These are phyloP conservation scores for Hipposideros larvatus DNA, from an alignment of 2,797 vertebrate genomes.

Conservation along the genomic window DNA sequence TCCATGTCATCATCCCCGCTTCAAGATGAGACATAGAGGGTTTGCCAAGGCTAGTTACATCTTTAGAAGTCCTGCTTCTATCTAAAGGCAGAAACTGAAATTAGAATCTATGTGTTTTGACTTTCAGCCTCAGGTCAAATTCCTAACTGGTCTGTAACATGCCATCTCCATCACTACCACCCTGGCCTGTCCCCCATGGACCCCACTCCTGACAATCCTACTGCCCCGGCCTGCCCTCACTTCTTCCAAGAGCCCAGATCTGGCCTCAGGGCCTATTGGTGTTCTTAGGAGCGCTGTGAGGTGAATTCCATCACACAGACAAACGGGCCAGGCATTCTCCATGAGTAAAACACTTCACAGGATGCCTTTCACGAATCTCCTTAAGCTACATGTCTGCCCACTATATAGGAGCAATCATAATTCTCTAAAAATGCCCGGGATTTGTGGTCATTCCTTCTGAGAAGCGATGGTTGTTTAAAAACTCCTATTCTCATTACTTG, in stretches of 20 bases:
- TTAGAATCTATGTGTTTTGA: not conserved
- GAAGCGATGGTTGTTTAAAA: conserved; percentile 19
- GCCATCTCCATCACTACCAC: rapidly evolving
- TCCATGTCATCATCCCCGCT: not conserved
- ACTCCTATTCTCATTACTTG: not conserved
- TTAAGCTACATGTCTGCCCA: not conserved
- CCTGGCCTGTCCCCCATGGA: too few relatives aligned
- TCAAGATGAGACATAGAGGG: not conserved
- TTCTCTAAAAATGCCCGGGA: not conserved
- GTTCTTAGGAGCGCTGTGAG: not conserved
- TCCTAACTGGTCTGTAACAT: not conserved
- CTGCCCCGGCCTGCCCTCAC: too few relatives aligned
- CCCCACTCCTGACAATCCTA: too few relatives aligned
- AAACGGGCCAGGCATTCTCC: not conserved
- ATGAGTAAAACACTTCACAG: too few relatives aligned
- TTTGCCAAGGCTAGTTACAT: not conserved
- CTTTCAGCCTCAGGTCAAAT: not conserved
- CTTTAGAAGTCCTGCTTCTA: not conserved
- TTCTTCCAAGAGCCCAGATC: not conserved
- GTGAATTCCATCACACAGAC: not conserved
- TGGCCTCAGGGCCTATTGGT: rapidly evolving
- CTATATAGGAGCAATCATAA: not conserved
- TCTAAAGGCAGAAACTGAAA: not conserved
- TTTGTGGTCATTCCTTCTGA: not conserved
- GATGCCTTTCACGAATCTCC: not conserved